Evolutionary conservation across 2,113 vertebrate species (phyloP).

Genomic region (Scomber japonicus): DNA sequence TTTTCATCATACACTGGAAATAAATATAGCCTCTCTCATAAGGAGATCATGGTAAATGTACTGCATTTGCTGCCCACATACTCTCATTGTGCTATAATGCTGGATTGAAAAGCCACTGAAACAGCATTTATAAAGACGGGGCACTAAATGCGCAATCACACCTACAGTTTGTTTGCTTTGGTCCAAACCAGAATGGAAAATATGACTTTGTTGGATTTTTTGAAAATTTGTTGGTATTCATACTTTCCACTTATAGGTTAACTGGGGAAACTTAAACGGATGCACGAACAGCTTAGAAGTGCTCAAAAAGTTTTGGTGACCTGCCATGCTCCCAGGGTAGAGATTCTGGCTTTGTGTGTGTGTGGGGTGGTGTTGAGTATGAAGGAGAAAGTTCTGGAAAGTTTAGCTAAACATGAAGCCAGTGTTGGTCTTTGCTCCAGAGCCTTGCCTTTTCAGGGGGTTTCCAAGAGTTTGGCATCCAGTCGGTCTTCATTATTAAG

Average conservation of each 20-base stretch:
- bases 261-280: slow-evolving; percentile 7
- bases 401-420: not conserved
- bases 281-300: not conserved
- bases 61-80: slow-evolving; percentile 2
- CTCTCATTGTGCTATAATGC: not conserved
- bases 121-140: not conserved
- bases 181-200: slow-evolving; percentile 35
- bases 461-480: not conserved
- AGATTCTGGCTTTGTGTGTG: not conserved
- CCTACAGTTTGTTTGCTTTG: slow-evolving; percentile 28
- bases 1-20: not conserved
- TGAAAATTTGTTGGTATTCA: slow-evolving; percentile 18
- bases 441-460: not conserved
- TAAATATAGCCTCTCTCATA: slow-evolving; percentile 10
- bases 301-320: not conserved
- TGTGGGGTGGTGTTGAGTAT: not conserved
- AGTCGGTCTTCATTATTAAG: not conserved
- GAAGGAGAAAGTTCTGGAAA: not conserved
- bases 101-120: not conserved
- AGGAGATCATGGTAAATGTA: slow-evolving; percentile 8
- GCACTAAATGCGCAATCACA: slow-evolving; percentile 5
- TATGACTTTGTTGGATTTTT: slow-evolving; percentile 17
- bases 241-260: slow-evolving; percentile 21
- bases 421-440: not conserved
- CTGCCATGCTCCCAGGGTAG: slow-evolving; percentile 16